These are phyloP conservation scores for Charina bottae DNA, from an alignment of 2,113 vertebrate genomes.

Conservation along the genomic window DNA sequence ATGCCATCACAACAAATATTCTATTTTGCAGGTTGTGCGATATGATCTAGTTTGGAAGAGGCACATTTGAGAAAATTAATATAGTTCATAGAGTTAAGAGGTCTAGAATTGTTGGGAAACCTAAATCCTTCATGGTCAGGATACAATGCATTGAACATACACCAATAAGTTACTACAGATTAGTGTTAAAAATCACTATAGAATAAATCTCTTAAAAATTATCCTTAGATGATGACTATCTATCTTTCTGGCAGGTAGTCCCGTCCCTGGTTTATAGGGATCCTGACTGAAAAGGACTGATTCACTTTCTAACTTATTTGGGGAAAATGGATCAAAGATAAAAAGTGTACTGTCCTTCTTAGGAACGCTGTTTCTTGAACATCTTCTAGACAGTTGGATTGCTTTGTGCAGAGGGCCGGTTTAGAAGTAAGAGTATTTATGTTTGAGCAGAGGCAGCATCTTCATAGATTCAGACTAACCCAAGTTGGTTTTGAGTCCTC, in stretches of 20 bases:
- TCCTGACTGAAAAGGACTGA: not conserved
- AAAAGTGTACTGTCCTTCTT: not conserved
- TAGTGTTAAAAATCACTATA: not conserved
- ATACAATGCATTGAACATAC: not conserved
- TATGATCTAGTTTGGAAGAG: not conserved
- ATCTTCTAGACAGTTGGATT: not conserved
- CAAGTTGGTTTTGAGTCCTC: slow-evolving; percentile 8
- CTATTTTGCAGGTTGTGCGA: not conserved
- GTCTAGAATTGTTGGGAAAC: not conserved
- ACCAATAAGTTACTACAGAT: not conserved
- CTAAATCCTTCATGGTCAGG: not conserved
- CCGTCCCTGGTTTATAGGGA: not conserved
- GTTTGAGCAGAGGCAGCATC: slow-evolving; percentile 22
- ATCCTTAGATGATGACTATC: not conserved
- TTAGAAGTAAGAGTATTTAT: not conserved
- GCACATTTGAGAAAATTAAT: not conserved
- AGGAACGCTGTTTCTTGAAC: not conserved
- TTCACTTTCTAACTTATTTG: not conserved
- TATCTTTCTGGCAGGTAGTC: not conserved
- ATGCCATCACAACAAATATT: not conserved
- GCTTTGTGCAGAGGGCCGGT: not conserved
- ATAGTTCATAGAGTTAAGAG: not conserved
- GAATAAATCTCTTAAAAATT: not conserved
- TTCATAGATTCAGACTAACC: slow-evolving; percentile 12
- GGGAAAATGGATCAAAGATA: not conserved